These are phyloP conservation scores for Brachystomella parvula DNA, from an alignment of 1,140 invertebrate species.

Conservation along the genomic window DNA sequence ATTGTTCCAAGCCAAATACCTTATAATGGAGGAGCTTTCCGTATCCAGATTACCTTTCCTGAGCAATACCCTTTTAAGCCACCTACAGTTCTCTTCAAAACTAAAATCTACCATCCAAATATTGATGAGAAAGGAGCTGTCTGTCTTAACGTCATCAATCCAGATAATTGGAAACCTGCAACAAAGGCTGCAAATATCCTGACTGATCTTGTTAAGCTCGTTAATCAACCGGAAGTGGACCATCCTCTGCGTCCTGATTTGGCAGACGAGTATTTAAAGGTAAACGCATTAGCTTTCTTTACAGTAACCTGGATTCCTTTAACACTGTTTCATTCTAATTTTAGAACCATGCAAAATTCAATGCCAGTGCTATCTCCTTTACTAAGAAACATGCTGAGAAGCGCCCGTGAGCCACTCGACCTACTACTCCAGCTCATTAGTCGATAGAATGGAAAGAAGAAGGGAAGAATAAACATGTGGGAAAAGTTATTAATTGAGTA, in stretches of 20 bases:
- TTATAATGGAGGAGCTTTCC: constrained; percentile 98
- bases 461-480: no score
- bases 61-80: constrained; percentile 99
- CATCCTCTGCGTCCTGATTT: constrained; percentile 11
- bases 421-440: no score
- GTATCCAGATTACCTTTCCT: constrained; percentile 97
- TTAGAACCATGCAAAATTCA: constrained; percentile 6
- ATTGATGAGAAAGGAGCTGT: constrained; percentile 99
- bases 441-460: constrained; percentile 5
- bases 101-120: constrained; percentile 99
- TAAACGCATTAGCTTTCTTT: neutral
- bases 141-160: constrained; percentile 90
- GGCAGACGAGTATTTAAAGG: constrained; percentile 9
- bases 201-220: constrained; percentile 45
- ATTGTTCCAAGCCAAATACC: constrained; percentile 77
- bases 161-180: constrained; percentile 97
- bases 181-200: constrained; percentile 99
- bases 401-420: constrained; percentile 5
- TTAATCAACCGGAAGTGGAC: constrained; percentile 6
- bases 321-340: no score
- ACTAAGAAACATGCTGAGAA: constrained; percentile 17
- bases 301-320: no score
- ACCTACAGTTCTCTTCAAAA: constrained; percentile 97
- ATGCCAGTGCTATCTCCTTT: neutral
- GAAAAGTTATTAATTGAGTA: no score